phyloP scores from a whole-genome alignment of 2,797 vertebrate genomes.

The Malurus splendens region DNA sequence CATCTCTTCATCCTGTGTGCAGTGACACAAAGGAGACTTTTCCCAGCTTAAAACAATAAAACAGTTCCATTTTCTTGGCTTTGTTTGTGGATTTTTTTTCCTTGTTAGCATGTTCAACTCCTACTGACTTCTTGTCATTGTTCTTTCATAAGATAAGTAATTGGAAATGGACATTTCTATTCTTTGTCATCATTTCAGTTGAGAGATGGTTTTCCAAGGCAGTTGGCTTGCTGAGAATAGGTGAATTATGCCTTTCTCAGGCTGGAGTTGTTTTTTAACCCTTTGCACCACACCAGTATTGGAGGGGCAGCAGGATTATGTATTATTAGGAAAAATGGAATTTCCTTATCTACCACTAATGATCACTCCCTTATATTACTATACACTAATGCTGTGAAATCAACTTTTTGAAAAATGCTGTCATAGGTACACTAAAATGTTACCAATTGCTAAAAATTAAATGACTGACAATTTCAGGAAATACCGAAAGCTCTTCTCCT shows the following conservation, averaged over 20 bases:
- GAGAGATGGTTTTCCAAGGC: constrained; percentile 5
- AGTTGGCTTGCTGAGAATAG: background rate
- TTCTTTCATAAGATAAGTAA: background rate
- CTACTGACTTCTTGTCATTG: constrained; percentile 27
- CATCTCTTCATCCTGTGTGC: background rate
- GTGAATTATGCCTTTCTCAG: background rate
- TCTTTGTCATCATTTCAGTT: background rate
- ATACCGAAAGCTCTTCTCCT: background rate
- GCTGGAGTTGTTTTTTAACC: background rate
- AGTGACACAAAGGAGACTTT: background rate
- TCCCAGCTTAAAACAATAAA: background rate
- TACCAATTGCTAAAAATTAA: background rate
- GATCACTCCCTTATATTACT: background rate
- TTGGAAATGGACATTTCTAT: background rate
- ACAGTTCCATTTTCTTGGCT: background rate
- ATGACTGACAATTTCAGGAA: background rate
- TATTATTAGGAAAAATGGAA: background rate
- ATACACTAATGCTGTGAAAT: background rate
- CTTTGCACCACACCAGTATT: background rate
- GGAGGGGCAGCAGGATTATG: background rate
- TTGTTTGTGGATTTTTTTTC: background rate
- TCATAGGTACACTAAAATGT: background rate
- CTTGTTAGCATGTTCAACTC: background rate
- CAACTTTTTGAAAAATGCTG: background rate
- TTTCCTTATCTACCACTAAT: background rate